Conservation (phyloP, 2,888 invertebrate genomes). For the Noctua janthina region DNA sequence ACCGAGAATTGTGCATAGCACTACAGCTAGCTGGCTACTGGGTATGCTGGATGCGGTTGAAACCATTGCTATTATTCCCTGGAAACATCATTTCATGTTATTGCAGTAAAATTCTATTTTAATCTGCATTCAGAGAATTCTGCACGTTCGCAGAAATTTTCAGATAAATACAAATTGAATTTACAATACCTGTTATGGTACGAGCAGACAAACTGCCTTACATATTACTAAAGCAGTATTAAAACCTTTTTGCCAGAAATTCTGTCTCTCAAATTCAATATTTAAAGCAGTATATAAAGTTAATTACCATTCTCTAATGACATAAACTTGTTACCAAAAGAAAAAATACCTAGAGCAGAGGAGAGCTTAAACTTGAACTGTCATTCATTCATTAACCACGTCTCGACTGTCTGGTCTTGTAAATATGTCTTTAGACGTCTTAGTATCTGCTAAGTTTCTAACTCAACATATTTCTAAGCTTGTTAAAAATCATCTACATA, state of each 20-base stretch:
- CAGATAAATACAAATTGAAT: conserved; percentile 23
- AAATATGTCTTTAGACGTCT: conserved; percentile 15
- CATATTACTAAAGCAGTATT: not conserved
- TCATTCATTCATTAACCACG: conserved; percentile 53
- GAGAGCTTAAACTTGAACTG: conserved; percentile 31
- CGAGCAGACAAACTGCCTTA: not conserved
- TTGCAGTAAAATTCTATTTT: conserved; percentile 3
- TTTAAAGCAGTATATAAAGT: not conserved
- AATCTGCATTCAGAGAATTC: conserved; percentile 31
- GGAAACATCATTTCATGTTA: conserved; percentile 21
- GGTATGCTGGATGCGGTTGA: not conserved
- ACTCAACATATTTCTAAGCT: conserved; percentile 31
- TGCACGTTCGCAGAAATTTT: conserved; percentile 2
- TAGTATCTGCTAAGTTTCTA: conserved; percentile 20
- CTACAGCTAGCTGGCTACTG: not conserved
- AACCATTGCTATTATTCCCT: conserved; percentile 19
- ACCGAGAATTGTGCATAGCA: conserved; percentile 10
- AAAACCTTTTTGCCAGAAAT: not conserved
- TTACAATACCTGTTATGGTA: not conserved
- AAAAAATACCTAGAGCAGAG: conserved; percentile 23
- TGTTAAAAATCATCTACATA: conserved; percentile 32
- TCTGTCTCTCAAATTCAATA: not conserved
- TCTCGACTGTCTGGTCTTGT: conserved; percentile 28
- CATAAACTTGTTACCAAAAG: conserved; percentile 15
- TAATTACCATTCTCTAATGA: conserved; percentile 12